Evolutionary conservation across 2,888 invertebrate species (phyloP).

Genomic region (Ormyrus pomaceus): DNA sequence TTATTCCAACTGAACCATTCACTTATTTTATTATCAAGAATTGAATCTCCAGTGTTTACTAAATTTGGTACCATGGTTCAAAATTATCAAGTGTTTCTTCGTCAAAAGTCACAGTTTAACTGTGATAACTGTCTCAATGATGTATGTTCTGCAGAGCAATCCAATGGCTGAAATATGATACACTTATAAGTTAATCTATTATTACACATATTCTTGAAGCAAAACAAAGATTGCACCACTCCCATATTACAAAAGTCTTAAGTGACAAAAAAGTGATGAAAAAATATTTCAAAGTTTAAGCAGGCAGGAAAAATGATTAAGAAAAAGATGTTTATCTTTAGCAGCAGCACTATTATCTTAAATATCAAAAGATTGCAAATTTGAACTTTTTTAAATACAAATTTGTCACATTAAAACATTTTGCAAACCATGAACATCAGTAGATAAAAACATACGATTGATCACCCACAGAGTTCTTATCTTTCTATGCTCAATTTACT

Average conservation of each 20-base stretch:
- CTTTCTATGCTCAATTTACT: too few relatives aligned
- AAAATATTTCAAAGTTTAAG: not conserved
- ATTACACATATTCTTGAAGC: not conserved
- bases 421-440: not conserved
- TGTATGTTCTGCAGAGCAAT: constrained; percentile 14
- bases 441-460: too few relatives aligned
- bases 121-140: constrained; percentile 15
- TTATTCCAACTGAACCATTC: constrained; percentile 88
- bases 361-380: not conserved
- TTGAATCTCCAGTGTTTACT: constrained; percentile 77
- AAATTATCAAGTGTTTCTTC: constrained; percentile 13
- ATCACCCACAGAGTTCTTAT: too few relatives aligned
- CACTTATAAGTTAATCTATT: constrained; percentile 25
- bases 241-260: constrained; percentile 6
- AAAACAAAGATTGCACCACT: constrained; percentile 27
- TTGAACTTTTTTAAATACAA: too few relatives aligned
- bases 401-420: too few relatives aligned
- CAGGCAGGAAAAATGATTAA: too few relatives aligned
- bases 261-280: constrained; percentile 9
- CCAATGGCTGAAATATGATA: constrained; percentile 43
- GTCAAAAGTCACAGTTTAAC: constrained; percentile 34
- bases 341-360: too few relatives aligned
- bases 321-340: too few relatives aligned
- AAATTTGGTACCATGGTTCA: constrained; percentile 56
- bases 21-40: constrained; percentile 81